phyloP scores from a whole-genome alignment of 1,140 invertebrate genomes.

The Tetramorium alpestre region DNA sequence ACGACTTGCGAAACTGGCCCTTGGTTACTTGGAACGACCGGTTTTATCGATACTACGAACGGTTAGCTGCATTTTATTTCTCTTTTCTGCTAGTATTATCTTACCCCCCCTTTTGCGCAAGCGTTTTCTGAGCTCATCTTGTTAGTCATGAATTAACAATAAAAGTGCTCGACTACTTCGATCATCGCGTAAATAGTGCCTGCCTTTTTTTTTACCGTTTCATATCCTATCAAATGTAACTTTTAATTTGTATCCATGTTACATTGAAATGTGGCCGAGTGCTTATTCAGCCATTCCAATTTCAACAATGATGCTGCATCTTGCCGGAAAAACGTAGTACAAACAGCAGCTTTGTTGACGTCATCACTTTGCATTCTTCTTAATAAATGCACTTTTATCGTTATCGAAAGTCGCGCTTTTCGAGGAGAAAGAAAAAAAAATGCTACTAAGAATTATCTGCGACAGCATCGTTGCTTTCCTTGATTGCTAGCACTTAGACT shows the following conservation, averaged over 20 bases:
- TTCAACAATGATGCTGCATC: not conserved
- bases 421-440: not conserved
- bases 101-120: not conserved
- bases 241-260: not conserved
- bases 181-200: not conserved
- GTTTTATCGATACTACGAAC: conserved; percentile 46
- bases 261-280: not conserved
- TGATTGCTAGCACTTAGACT: not conserved
- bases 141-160: conserved; percentile 9
- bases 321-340: not conserved
- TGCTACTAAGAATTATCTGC: not conserved
- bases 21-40: conserved; percentile 31
- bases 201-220: not conserved
- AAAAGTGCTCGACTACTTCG: not conserved
- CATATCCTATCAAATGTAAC: not conserved
- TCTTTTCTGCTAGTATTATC: not conserved
- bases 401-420: not conserved
- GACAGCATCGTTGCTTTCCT: not conserved
- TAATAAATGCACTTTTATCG: not conserved
- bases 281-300: not conserved
- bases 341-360: not conserved
- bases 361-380: not conserved
- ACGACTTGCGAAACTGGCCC: conserved; percentile 29
- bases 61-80: conserved; percentile 19
- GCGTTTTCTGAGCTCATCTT: not conserved